A percentile compares a stretch with the other conserved stretches of the same genome.
phyloP scores from a whole-genome alignment of 1,140 invertebrate species.

The Diplogasteroides magnus region DNA sequence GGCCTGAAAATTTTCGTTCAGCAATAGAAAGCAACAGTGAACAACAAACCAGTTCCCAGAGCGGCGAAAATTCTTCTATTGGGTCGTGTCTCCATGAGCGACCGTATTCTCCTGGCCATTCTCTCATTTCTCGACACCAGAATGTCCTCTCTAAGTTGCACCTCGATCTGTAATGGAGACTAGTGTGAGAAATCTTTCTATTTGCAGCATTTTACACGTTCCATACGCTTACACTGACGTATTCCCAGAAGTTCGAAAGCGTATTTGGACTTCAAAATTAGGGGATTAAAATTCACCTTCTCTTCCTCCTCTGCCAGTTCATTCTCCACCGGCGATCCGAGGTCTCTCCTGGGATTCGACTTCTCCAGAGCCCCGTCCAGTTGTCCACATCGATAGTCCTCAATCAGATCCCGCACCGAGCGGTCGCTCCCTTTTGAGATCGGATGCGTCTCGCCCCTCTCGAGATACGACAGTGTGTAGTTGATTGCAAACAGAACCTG shows the following conservation, averaged over 20 bases:
- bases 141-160: slow-evolving; percentile 17
- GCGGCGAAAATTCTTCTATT: slow-evolving; percentile 13
- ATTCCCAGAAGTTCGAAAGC: too few species aligned
- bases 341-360: slow-evolving; percentile 11
- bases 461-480: slow-evolving; percentile 13
- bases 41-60: slow-evolving; percentile 12
- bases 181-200: too few species aligned
- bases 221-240: too few species aligned
- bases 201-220: too few species aligned
- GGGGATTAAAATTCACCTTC: not conserved
- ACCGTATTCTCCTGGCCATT: slow-evolving; percentile 20
- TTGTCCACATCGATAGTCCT: slow-evolving; percentile 18
- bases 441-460: not conserved
- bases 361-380: slow-evolving; percentile 10
- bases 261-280: too few species aligned
- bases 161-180: slow-evolving; percentile 20
- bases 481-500: slow-evolving; percentile 25
- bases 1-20: slow-evolving; percentile 6
- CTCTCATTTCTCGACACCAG: slow-evolving; percentile 12
- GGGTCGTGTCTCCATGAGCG: not conserved
- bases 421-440: not conserved
- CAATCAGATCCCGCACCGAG: slow-evolving; percentile 8
- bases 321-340: not conserved
- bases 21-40: not conserved
- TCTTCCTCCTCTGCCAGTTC: not conserved